A percentile compares a stretch with the other conserved stretches of the same genome.
Conservation (phyloP, 2,888 invertebrate genomes). For the Andrena minutula region DNA sequence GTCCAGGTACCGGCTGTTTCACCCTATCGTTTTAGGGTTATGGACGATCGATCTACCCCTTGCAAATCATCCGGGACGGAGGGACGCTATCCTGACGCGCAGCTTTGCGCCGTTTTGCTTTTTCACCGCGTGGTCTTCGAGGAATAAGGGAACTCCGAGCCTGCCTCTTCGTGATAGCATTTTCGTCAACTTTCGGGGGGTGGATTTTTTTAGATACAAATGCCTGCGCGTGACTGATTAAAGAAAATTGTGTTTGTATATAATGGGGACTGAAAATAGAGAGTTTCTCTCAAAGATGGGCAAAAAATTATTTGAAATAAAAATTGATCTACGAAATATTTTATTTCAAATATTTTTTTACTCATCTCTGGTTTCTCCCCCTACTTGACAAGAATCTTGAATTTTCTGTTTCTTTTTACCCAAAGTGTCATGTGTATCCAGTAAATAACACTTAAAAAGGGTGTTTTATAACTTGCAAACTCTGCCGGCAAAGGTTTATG, state of each 20-base stretch:
- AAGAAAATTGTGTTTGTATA: neutral
- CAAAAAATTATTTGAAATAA: too few relatives aligned
- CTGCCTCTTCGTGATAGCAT: neutral
- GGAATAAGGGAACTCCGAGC: neutral
- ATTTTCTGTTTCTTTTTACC: too few relatives aligned
- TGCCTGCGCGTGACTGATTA: neutral
- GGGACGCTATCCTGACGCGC: neutral
- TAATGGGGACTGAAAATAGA: too few relatives aligned
- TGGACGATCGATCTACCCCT: constrained; percentile 51
- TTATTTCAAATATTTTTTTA: too few relatives aligned
- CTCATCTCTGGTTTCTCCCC: too few relatives aligned
- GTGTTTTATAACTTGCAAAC: too few relatives aligned
- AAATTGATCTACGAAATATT: too few relatives aligned
- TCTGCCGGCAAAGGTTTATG: too few relatives aligned
- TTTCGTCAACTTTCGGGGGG: neutral
- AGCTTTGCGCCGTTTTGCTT: neutral
- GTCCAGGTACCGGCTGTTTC: constrained; percentile 47
- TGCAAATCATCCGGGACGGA: constrained; percentile 46
- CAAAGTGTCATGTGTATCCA: too few relatives aligned
- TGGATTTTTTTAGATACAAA: neutral
- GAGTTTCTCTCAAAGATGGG: too few relatives aligned
- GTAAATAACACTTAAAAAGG: too few relatives aligned
- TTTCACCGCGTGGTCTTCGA: neutral
- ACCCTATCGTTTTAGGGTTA: constrained; percentile 47
- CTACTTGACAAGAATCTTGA: too few relatives aligned